Evolutionary conservation across 2,113 vertebrate genomes (phyloP).

Genomic region (Zosterops lateralis): DNA sequence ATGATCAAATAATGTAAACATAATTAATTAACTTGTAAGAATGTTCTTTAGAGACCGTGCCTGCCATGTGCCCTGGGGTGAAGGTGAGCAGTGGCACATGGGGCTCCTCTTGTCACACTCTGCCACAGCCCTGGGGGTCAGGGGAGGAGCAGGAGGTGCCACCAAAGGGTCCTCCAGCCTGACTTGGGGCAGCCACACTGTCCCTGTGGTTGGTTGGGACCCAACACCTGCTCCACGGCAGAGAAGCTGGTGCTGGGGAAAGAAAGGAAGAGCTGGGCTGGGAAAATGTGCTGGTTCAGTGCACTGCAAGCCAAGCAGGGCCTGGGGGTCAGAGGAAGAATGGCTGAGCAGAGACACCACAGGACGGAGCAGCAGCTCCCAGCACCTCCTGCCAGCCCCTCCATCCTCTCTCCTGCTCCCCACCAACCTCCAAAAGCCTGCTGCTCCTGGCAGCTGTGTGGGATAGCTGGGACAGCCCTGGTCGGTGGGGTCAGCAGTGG

Average conservation of each 20-base stretch:
- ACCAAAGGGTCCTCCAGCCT: neutral
- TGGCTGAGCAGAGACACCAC: neutral
- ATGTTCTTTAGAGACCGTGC: slow-evolving; percentile 25
- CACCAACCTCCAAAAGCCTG: neutral
- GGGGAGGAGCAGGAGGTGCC: neutral
- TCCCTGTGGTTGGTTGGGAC: neutral
- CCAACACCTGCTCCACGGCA: fast-evolving
- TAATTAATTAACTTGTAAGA: slow-evolving; percentile 60
- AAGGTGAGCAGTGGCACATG: neutral
- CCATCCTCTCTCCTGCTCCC: neutral
- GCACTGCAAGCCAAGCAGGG: neutral
- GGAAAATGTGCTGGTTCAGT: neutral
- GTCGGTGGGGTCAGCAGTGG: neutral
- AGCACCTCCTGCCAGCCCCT: neutral
- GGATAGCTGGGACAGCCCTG: neutral
- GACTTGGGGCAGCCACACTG: fast-evolving
- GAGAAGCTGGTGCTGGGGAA: neutral
- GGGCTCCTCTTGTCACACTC: neutral
- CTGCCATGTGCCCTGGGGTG: neutral
- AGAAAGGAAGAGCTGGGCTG: neutral
- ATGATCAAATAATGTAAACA: slow-evolving; percentile 70
- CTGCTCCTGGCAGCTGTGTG: neutral
- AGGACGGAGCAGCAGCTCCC: neutral
- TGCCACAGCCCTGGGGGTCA: neutral
- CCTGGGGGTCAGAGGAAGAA: neutral